phyloP scores from a whole-genome alignment of 2,797 vertebrate species.

The Taenioides sp. region DNA sequence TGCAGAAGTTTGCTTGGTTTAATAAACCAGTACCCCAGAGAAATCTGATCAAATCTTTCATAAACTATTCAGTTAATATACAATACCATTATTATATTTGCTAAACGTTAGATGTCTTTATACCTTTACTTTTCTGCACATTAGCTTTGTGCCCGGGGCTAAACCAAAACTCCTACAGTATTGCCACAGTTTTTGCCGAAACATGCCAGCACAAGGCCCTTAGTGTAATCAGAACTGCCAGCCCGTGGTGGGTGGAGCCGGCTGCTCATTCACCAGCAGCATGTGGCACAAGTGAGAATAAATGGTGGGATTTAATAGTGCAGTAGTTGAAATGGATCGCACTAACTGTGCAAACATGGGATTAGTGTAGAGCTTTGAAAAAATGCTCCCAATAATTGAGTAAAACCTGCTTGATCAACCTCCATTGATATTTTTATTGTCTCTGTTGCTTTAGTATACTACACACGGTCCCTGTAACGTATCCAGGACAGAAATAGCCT shows the following conservation, averaged over 20 bases:
- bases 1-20: neutral
- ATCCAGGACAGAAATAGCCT: neutral
- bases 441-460: neutral
- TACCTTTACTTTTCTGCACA: neutral
- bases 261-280: conserved; percentile 27
- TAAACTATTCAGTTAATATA: neutral
- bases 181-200: conserved; percentile 44
- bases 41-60: neutral
- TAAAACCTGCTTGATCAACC: conserved; percentile 40
- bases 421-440: conserved; percentile 34
- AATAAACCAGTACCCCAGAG: neutral
- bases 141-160: conserved; percentile 36
- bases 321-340: conserved; percentile 49
- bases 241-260: conserved; percentile 49
- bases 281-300: conserved; percentile 52
- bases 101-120: neutral
- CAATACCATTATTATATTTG: neutral
- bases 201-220: conserved; percentile 65
- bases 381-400: conserved; percentile 40
- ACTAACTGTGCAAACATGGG: conserved; percentile 45
- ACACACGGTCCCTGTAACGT: neutral
- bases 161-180: conserved; percentile 44
- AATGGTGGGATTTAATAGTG: conserved; percentile 59
- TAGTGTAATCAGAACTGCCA: conserved; percentile 56
- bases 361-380: conserved; percentile 41